These are phyloP conservation scores for Ginglymostoma cirratum DNA, from an alignment of 2,113 vertebrate genomes.

Conservation along the genomic window DNA sequence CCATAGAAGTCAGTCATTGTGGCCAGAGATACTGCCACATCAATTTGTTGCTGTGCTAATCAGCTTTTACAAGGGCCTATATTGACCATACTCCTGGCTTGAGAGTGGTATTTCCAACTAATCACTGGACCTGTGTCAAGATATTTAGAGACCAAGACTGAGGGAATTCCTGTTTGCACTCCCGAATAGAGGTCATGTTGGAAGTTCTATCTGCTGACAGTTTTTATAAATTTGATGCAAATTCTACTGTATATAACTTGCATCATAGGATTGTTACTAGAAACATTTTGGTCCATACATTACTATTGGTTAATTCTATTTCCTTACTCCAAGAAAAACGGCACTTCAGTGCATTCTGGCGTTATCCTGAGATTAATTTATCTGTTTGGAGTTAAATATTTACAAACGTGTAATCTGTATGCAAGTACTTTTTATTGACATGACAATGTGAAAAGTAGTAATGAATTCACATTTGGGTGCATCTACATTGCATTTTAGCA, in stretches of 20 bases:
- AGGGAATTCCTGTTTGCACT: not conserved
- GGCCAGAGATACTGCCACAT: not conserved
- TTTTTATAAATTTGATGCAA: not conserved
- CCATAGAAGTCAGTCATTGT: not conserved
- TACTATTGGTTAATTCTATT: not conserved
- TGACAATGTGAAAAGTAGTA: not conserved
- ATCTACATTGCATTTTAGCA: not conserved
- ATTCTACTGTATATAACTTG: not conserved
- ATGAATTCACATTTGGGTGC: not conserved
- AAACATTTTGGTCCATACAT: not conserved
- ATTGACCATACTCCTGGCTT: not conserved
- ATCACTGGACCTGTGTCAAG: not conserved
- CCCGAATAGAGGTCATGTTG: not conserved
- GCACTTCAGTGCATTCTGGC: not conserved
- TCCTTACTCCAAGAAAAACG: not conserved
- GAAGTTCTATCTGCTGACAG: not conserved
- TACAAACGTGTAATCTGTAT: not conserved
- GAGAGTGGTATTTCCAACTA: not conserved
- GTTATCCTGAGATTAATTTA: not conserved
- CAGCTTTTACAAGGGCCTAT: not conserved
- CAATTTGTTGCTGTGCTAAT: not conserved
- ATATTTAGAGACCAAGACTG: not conserved
- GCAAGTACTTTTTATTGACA: not conserved
- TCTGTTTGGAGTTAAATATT: conserved; percentile 14
- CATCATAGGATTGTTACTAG: not conserved